Percentiles rank a stretch among this genome's conserved stretches.
phyloP scores from a whole-genome alignment of 2,797 vertebrate genomes.

The Xenopus petersii region DNA sequence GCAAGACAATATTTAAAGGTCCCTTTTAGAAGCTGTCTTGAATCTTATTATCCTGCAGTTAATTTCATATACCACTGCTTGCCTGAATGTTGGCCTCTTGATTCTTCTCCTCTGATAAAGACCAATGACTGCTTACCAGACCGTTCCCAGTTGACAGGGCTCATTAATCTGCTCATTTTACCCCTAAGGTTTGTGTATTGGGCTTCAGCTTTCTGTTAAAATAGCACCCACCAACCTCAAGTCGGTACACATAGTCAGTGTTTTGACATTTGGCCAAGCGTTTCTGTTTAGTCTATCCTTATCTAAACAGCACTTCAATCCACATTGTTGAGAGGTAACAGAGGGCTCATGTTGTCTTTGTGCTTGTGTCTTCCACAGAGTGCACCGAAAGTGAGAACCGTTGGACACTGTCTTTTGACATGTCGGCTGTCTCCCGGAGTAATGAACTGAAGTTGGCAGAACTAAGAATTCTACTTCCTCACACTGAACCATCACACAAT shows the following conservation, averaged over 20 bases:
- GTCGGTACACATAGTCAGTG: conserved; percentile 73
- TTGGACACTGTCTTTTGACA: conserved; percentile 80
- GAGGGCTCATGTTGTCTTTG: not conserved
- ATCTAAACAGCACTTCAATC: not conserved
- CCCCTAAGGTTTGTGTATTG: conserved; percentile 78
- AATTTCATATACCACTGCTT: not conserved
- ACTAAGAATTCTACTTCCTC: conserved; percentile 68
- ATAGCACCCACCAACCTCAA: conserved; percentile 43
- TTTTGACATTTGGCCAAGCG: conserved; percentile 66
- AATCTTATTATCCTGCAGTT: too few species aligned
- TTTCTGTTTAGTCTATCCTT: conserved; percentile 19
- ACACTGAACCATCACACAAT: conserved; percentile 52
- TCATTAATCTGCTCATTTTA: conserved; percentile 71
- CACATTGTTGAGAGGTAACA: not conserved
- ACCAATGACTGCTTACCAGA: conserved; percentile 61
- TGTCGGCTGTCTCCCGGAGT: conserved; percentile 74
- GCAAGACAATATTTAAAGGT: too few species aligned
- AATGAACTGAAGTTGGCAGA: conserved; percentile 75
- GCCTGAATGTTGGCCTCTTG: not conserved
- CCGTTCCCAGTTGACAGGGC: conserved; percentile 62
- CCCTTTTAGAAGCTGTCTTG: too few species aligned
- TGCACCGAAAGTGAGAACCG: conserved; percentile 67
- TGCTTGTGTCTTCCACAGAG: conserved; percentile 56
- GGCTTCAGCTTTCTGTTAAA: conserved; percentile 66
- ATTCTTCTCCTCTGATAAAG: not conserved